Evolutionary conservation across 2,888 invertebrate species (phyloP).

Genomic region (Suillia variegata): DNA sequence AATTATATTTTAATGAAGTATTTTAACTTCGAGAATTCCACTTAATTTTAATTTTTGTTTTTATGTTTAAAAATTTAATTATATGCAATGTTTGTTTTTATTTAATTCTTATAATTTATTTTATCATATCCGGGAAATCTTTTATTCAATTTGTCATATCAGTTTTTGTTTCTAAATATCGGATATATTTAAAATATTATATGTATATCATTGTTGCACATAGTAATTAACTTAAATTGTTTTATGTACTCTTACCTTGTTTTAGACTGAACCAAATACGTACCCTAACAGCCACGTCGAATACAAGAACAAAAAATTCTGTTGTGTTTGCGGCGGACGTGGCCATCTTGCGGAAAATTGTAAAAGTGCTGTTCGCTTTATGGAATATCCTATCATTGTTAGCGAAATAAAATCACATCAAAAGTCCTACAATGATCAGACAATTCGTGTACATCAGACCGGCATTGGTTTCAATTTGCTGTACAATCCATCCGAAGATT

Average conservation of each 20-base stretch:
- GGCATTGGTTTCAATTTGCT: conserved; percentile 40
- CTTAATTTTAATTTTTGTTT: neutral
- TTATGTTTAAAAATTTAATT: too few species aligned
- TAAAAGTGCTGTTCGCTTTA: conserved; percentile 43
- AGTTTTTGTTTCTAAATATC: too few species aligned
- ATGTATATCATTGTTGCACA: too few species aligned
- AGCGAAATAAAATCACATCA: conserved; percentile 53
- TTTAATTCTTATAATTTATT: too few species aligned
- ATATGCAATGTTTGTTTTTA: too few species aligned
- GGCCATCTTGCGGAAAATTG: conserved; percentile 64
- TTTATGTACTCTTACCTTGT: too few species aligned
- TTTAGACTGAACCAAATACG: conserved; percentile 63
- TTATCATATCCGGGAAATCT: too few species aligned
- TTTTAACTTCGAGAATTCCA: neutral
- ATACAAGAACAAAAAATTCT: conserved; percentile 59
- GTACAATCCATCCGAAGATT: conserved; percentile 39
- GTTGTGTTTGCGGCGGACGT: conserved; percentile 66
- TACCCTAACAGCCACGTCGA: conserved; percentile 45
- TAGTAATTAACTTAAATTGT: too few species aligned
- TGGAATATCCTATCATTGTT: conserved; percentile 45
- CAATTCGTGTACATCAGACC: conserved; percentile 26
- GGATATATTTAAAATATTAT: too few species aligned
- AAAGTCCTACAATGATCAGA: conserved; percentile 52
- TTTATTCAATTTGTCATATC: too few species aligned
- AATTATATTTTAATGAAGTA: too few species aligned